Conservation (phyloP, 2,888 invertebrate species). For the Aelia acuminata region DNA sequence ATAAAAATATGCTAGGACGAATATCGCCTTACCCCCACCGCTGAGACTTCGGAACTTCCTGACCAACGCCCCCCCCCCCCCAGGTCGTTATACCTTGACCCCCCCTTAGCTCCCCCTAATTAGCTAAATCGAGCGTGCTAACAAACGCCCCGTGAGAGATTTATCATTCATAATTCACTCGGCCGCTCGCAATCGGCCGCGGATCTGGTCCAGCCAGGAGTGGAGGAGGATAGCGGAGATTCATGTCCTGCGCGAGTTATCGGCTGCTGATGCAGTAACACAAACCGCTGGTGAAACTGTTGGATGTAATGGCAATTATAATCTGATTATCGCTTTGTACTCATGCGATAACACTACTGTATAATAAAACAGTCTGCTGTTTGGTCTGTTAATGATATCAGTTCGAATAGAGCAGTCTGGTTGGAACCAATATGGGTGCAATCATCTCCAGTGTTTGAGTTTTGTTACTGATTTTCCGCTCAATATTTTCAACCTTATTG, state of each 20-base stretch:
- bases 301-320: neutral
- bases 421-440: too few relatives aligned
- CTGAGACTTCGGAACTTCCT: neutral
- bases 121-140: slow-evolving; percentile 17
- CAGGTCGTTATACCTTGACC: neutral
- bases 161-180: slow-evolving; percentile 29
- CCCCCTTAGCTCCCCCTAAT: neutral
- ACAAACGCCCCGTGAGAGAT: slow-evolving; percentile 30
- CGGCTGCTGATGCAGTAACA: neutral
- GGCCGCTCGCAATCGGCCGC: neutral
- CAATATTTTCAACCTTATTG: too few relatives aligned
- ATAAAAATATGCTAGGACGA: too few relatives aligned
- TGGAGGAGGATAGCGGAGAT: slow-evolving; percentile 6
- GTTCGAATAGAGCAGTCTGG: too few relatives aligned
- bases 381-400: too few relatives aligned
- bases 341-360: neutral
- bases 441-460: too few relatives aligned
- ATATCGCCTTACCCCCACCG: too few relatives aligned
- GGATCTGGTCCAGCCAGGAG: neutral
- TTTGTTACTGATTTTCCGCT: too few relatives aligned
- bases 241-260: neutral
- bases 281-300: neutral
- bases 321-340: neutral
- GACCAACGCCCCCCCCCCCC: neutral
- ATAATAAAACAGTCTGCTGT: too few relatives aligned